Evolutionary conservation across 2,888 invertebrate genomes (phyloP), one percentile per base, ranked within the genome.

Genomic region (Caradrina kadenii): DNA sequence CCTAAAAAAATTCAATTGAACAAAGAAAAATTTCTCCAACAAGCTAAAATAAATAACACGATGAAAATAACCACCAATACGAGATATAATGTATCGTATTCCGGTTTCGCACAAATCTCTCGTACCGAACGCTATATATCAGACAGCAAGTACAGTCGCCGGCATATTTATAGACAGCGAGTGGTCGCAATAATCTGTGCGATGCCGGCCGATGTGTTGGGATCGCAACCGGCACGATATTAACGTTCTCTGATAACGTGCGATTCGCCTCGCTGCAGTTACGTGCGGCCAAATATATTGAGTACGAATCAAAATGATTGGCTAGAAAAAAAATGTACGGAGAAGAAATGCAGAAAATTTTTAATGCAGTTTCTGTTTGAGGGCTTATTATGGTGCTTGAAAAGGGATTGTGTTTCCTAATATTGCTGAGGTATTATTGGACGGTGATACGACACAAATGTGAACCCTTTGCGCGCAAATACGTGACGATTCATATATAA

Each of bases 121-220:
- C 60, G 63, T 49, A 56, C 60, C 73, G 64, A 78, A 45, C 31
- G 62, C 72, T 49, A 80, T 78, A 68, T 75, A 77, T 80, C 78
- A 80, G 65, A 54, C 35, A 75, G 80, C 67, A 77, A 74, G 80
- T 69, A 76, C 74, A 68, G 77, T 77, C 71, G 52, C 42, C 69
- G 63, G 69, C 77, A 80, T 80, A 80, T 80, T 79, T 76, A 79
- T 79, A 74, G 73, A 78, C 70, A 78, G 70, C 49, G 52, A 79
- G 65, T 58, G 80, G 71, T 74, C 50, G 77, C 74, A 74, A 80
- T 80, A 80, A 78, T 80, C 78, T 70, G 72, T 60, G 68, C 74
- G 81, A 74, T 56, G 63, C 49, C 22, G 31, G 55, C n/a, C 70
- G 62, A 70, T 66, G 60, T 56, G 74, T 63, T 69, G 79, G 64